Evolutionary conservation across 2,113 vertebrate genomes (phyloP).

Genomic region (Dicentrarchus labrax): DNA sequence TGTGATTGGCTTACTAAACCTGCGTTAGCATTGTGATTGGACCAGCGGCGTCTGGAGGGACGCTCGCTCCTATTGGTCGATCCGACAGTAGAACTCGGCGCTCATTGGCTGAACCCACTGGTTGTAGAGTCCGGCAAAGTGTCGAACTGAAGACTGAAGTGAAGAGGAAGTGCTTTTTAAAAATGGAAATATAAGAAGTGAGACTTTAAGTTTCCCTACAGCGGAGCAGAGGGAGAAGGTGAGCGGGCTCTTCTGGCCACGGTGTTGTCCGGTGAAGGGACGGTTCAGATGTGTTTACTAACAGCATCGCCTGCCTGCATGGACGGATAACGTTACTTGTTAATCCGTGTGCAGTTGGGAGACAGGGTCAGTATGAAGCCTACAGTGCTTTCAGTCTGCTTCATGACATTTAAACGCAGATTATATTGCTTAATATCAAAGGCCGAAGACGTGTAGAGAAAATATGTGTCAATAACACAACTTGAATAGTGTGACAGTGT

Average conservation of each 20-base stretch:
- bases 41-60: not conserved
- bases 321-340: conserved; percentile 33
- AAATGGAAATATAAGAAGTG: conserved; percentile 49
- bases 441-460: accelerated
- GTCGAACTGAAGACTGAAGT: conserved; percentile 61
- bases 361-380: conserved; percentile 3
- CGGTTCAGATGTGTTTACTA: conserved; percentile 1
- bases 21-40: conserved; percentile 46
- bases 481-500: not conserved
- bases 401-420: not conserved
- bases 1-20: conserved; percentile 37
- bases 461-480: not conserved
- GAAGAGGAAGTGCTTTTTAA: conserved; percentile 76
- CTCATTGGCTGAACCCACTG: conserved; percentile 65
- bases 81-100: accelerated
- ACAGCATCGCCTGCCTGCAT: not conserved
- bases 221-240: conserved; percentile 47
- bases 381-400: not conserved
- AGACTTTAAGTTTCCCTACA: not conserved
- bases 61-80: conserved; percentile 31
- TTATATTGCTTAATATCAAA: not conserved
- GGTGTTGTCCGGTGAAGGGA: not conserved
- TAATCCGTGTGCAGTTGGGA: conserved; percentile 55
- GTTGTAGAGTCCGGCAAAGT: conserved; percentile 75
- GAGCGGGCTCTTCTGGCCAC: conserved; percentile 9